A percentile compares a stretch with the other conserved stretches of the same genome.
phyloP scores from a whole-genome alignment of 2,888 invertebrate species.

The Drosophila nigritarsus region DNA sequence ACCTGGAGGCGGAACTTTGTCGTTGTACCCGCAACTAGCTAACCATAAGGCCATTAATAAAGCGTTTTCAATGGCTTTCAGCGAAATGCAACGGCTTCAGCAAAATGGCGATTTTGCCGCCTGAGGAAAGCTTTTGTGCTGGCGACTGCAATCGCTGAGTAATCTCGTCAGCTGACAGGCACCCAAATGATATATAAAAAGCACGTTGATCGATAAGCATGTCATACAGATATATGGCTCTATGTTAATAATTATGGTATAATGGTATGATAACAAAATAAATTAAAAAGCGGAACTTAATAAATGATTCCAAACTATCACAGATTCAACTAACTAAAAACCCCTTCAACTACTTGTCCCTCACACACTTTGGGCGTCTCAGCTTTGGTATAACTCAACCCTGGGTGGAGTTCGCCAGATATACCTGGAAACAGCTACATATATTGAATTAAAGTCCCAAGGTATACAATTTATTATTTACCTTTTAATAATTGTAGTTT shows the following conservation, averaged over 20 bases:
- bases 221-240: not conserved
- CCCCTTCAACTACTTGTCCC: not conserved
- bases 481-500: not conserved
- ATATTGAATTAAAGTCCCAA: not conserved
- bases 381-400: not conserved
- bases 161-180: conserved; percentile 40
- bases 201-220: conserved; percentile 18
- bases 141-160: conserved; percentile 22
- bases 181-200: conserved; percentile 28
- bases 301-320: not conserved
- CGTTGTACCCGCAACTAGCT: conserved; percentile 9
- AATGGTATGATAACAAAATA: not conserved
- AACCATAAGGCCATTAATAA: conserved; percentile 67
- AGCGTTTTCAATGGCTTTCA: conserved; percentile 63
- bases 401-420: not conserved
- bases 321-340: not conserved
- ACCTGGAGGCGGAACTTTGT: conserved; percentile 17
- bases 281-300: not conserved
- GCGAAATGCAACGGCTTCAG: conserved; percentile 42
- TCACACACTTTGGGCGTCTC: not conserved
- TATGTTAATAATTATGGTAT: too few species aligned
- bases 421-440: not conserved
- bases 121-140: conserved; percentile 31
- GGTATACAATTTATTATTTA: not conserved
- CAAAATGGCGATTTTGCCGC: conserved; percentile 35